These are phyloP conservation scores for Panthera uncia DNA, from an alignment of 2,113 vertebrate genomes.

Conservation along the genomic window DNA sequence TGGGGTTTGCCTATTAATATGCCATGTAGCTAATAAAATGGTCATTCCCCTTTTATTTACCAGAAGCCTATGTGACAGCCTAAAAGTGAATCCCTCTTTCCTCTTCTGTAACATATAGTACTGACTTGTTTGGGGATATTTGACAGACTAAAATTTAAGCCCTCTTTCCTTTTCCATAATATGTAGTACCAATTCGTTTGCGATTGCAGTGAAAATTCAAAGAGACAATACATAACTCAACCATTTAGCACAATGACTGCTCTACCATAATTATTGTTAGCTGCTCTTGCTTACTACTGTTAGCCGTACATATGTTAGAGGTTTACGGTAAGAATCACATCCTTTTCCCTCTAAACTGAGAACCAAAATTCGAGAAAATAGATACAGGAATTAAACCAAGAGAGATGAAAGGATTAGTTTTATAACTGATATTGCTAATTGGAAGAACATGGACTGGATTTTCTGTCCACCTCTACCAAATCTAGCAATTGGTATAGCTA, in stretches of 20 bases:
- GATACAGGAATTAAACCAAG: not conserved
- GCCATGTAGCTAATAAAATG: conserved; percentile 32
- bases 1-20: not conserved
- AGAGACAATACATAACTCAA: not conserved
- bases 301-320: not conserved
- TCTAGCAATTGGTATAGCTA: not conserved
- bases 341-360: not conserved
- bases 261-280: not conserved
- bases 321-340: not conserved
- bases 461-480: not conserved
- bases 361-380: not conserved
- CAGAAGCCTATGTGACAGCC: not conserved
- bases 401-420: not conserved
- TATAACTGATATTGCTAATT: not conserved
- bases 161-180: not conserved
- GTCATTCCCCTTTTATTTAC: not conserved
- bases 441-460: not conserved
- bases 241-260: not conserved
- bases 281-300: not conserved
- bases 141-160: conserved; percentile 8
- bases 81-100: not conserved
- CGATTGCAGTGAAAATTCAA: not conserved
- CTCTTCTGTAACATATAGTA: not conserved
- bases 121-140: not conserved
- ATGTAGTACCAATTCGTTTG: not conserved